Base-by-base conservation (phyloP, 2,888 invertebrate species). In the Nasonovia ribisnigri region DNA sequence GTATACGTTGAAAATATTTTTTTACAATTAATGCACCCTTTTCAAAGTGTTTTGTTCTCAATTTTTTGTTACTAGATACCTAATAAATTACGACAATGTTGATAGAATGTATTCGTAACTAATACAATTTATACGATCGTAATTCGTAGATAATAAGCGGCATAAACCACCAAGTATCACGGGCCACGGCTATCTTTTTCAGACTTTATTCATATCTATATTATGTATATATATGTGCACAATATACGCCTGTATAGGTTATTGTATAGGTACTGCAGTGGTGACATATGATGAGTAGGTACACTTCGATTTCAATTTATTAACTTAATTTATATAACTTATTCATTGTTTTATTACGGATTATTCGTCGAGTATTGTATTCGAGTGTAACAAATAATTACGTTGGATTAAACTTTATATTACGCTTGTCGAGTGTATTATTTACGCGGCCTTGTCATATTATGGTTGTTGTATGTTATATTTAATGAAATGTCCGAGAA, bases 371-470 rank as follows among this genome's bases (percentile, higher is more conserved):
- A 90, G 67, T 67, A 77, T 46, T 13, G 3, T 60, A 57, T 77
- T 90, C 48, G n/a, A 67, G 67, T 77, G 90, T 36, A 48, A 67
- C n/a, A 90, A 67, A 90, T 90, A n/a, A 90, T 90, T 90, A 67
- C 13, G 48, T 48, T 46, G 90, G 67, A 77, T 90, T 90, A 90
- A 77, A 48, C 51, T n/a, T 88, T 51, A 48, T 60, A 46, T 1
- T 10, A 20, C 46, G 11, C 48, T 26, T 67, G 67, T 90, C 60
- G 46, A 90, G 84, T 84, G 84, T 43, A 84, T 43, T 43, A 77
- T 77, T 77, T 77, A 36, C 20, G 2, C 36, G 77, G 77, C 36
- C 6, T 36, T 77, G 36, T 77, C 77, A 77, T 36, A 36, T 77
- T 11, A 29, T 57, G 20, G 67, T 36, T 16, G 36, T 16, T 77